Conservation (phyloP, 2,113 vertebrate genomes). For the Siniperca knerii region DNA sequence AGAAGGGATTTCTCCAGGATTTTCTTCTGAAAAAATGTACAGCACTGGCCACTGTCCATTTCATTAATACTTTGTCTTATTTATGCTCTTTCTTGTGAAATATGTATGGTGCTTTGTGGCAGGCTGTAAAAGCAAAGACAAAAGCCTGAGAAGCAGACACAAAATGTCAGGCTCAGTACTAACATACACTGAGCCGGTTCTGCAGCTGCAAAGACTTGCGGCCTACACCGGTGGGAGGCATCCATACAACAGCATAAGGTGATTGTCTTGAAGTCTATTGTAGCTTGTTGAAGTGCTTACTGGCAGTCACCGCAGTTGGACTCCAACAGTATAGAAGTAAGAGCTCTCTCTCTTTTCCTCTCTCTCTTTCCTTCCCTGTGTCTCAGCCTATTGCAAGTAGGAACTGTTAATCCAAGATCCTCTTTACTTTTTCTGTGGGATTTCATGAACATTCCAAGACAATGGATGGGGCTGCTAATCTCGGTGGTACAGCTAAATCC, state of each 20-base stretch:
- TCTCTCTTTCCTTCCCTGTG: constrained; percentile 49
- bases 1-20: constrained; percentile 50
- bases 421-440: constrained; percentile 85
- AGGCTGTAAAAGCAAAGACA: constrained; percentile 52
- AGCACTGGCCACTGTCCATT: constrained; percentile 73
- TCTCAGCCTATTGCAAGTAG: constrained; percentile 74
- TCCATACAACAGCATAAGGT: constrained; percentile 73
- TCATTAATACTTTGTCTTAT: constrained; percentile 62
- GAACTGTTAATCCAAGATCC: constrained; percentile 85
- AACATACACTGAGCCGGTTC: constrained; percentile 53
- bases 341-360: constrained; percentile 41
- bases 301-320: constrained; percentile 71
- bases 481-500: constrained; percentile 86
- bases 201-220: constrained; percentile 54
- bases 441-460: constrained; percentile 87
- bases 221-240: constrained; percentile 78
- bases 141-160: constrained; percentile 63
- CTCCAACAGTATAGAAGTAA: constrained; percentile 48
- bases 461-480: constrained; percentile 85
- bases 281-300: constrained; percentile 70
- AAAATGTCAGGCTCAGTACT: constrained; percentile 66
- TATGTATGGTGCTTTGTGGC: constrained; percentile 58
- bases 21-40: constrained; percentile 31
- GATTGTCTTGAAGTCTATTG: constrained; percentile 81
- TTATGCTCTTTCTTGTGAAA: constrained; percentile 56